Percentiles rank a stretch among this genome's conserved stretches.
These are phyloP conservation scores for Dynastes hyllus DNA, from an alignment of 2,888 invertebrate species.

Conservation along the genomic window DNA sequence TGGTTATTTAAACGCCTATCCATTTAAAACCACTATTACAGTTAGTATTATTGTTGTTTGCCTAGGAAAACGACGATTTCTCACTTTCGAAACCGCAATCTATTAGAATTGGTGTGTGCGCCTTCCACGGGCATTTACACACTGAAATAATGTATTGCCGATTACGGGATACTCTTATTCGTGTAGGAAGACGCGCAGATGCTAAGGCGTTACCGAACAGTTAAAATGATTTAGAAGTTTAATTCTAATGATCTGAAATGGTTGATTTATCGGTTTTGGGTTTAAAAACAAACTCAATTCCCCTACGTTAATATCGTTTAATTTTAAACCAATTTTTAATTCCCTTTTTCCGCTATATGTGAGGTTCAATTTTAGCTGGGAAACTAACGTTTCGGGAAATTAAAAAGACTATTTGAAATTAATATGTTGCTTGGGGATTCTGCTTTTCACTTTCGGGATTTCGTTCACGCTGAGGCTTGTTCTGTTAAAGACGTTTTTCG, in stretches of 20 bases:
- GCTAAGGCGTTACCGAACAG: conserved; percentile 48
- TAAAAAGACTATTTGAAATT: no score
- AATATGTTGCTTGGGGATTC: no score
- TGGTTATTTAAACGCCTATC: conserved; percentile 46
- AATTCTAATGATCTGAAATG: conserved; percentile 49
- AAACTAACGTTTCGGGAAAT: no score
- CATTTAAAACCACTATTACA: conserved; percentile 43
- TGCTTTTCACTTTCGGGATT: background rate
- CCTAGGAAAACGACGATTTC: conserved; percentile 48
- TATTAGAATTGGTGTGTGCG: conserved; percentile 26
- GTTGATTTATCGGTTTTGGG: conserved; percentile 45
- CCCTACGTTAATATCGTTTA: conserved; percentile 46
- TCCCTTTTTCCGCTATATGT: no score
- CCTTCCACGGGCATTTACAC: conserved; percentile 6
- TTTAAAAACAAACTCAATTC: conserved; percentile 42
- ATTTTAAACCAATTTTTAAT: conserved; percentile 38
- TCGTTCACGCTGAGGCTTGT: background rate
- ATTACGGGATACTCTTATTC: conserved; percentile 23
- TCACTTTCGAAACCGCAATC: conserved; percentile 41
- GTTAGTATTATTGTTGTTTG: conserved; percentile 48
- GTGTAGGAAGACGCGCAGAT: conserved; percentile 47
- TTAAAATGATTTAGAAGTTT: conserved; percentile 51
- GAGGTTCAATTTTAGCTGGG: no score
- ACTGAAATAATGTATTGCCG: conserved; percentile 14
- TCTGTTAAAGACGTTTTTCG: background rate